Evolutionary conservation across 2,888 invertebrate genomes (phyloP).

Genomic region (Andrena bicolor): DNA sequence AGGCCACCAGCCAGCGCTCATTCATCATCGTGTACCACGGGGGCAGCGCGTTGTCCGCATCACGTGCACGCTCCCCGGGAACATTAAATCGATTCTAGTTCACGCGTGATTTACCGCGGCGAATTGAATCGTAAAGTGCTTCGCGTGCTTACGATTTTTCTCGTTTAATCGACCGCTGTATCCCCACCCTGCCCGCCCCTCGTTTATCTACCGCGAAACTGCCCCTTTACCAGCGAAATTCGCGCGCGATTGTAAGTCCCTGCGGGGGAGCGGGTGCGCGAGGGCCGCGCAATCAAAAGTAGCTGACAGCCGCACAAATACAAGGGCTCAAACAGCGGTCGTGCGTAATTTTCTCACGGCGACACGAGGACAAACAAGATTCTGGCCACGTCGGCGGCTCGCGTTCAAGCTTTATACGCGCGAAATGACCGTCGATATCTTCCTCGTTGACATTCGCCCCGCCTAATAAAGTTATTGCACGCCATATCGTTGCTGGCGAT

Average conservation of each 20-base stretch:
- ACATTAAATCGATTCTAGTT: conserved; percentile 64
- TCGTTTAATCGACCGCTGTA: conserved; percentile 27
- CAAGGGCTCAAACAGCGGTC: conserved; percentile 52
- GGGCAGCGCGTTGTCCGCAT: conserved; percentile 57
- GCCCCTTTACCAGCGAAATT: conserved; percentile 24
- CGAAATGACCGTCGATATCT: not conserved
- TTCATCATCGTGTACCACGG: conserved; percentile 58
- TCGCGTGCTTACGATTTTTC: conserved; percentile 57
- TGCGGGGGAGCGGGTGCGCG: not conserved
- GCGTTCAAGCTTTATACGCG: conserved; percentile 12
- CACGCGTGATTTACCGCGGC: conserved; percentile 59
- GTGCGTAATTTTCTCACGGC: conserved; percentile 57
- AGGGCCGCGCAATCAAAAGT: conserved; percentile 52
- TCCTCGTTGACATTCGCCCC: not conserved
- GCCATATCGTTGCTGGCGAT: not conserved
- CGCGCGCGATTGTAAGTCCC: conserved; percentile 9
- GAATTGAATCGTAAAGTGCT: conserved; percentile 55
- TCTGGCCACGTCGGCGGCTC: conserved; percentile 31
- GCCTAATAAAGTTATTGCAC: conserved; percentile 13
- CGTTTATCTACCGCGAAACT: conserved; percentile 11
- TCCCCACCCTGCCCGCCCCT: not conserved
- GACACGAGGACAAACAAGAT: conserved; percentile 51
- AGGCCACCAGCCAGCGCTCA: conserved; percentile 30
- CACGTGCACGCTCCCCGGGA: conserved; percentile 49
- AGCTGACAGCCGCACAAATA: conserved; percentile 51